Base-by-base conservation (phyloP, 1,140 invertebrate species). In the Eurosta solidaginis region DNA sequence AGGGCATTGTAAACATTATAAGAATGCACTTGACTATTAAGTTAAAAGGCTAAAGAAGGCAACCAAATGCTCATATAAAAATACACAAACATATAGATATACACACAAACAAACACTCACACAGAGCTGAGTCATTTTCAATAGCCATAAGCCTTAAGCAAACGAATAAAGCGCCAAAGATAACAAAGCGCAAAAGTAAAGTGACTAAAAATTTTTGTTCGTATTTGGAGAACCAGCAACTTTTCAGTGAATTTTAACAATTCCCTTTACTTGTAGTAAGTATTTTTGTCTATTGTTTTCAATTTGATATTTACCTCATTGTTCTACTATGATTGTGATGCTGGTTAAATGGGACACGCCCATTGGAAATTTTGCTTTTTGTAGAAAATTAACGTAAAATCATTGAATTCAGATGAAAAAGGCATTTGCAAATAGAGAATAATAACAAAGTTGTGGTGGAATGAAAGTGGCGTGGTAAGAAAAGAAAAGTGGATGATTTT, bases 161-260 rank as follows among this genome's bases (percentile, higher is more conserved):
- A 63, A 63, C 59, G 59, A 63, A 63, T 63, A 63, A 63, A 63
- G 59, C 59, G 59, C 59, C 33, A 63, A 63, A 63, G 59, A 63
- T 63, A 63, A 63, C 59, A 63, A 63, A 63, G 59, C 59, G 40
- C 59, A 20, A 33, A 63, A n/a, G n/a, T n/a, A 29, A 36, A 63
- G 29, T 17, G 59, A 20, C 59, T 63, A 63, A 40, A 63, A 63
- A 36, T 36, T 63, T 63, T 40, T n/a, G n/a, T n/a, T n/a, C n/a
- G n/a, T n/a, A n/a, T n/a, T n/a, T n/a, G n/a, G 33, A 63, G 20
- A 36, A n/a, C 59, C 52, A 54, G n/a, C 27, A 63, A 63, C 36
- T 40, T 63, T 3, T 33, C 14, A 63, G 29, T 12, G 59, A 36
- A 63, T 63, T 63, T 63, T 63, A 63, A 40, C 59, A 63, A 63